These are phyloP conservation scores for roundworm (Caenorhabditis elegans) DNA, from an alignment of 1,140 invertebrate genomes.

Conservation along the genomic window DNA sequence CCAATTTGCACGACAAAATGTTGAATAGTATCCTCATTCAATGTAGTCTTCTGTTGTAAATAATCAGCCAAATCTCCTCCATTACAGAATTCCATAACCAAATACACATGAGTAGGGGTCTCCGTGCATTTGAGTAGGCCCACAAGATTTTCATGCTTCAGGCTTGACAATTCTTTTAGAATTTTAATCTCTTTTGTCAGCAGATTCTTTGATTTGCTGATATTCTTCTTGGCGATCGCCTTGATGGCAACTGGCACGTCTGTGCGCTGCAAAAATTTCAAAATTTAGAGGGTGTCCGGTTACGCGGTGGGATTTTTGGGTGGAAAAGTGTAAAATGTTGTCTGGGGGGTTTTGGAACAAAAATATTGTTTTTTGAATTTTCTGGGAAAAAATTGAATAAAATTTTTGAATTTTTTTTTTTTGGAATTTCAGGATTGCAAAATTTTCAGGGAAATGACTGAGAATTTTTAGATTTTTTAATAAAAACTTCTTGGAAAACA, in stretches of 20 bases:
- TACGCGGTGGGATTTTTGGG: background rate
- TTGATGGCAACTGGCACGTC: conserved; percentile 90
- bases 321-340: too few species aligned
- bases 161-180: conserved; percentile 89
- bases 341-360: too few species aligned
- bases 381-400: too few species aligned
- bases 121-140: conserved; percentile 94
- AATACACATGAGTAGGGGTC: conserved; percentile 85
- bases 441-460: too few species aligned
- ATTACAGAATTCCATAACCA: conserved; percentile 99
- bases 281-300: background rate
- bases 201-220: conserved; percentile 92
- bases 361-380: too few species aligned
- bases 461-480: too few species aligned
- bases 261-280: conserved; percentile 76
- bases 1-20: conserved; percentile 90
- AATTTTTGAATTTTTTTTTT: too few species aligned
- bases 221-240: conserved; percentile 93
- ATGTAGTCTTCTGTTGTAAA: conserved; percentile 82
- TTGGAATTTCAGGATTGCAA: too few species aligned
- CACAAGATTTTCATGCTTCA: conserved; percentile 97
- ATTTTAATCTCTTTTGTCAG: conserved; percentile 98
- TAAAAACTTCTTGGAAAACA: too few species aligned
- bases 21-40: conserved; percentile 94
- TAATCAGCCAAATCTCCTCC: conserved; percentile 97